Conservation (phyloP, 2,888 invertebrate genomes). For the Drosophila birchii region DNA sequence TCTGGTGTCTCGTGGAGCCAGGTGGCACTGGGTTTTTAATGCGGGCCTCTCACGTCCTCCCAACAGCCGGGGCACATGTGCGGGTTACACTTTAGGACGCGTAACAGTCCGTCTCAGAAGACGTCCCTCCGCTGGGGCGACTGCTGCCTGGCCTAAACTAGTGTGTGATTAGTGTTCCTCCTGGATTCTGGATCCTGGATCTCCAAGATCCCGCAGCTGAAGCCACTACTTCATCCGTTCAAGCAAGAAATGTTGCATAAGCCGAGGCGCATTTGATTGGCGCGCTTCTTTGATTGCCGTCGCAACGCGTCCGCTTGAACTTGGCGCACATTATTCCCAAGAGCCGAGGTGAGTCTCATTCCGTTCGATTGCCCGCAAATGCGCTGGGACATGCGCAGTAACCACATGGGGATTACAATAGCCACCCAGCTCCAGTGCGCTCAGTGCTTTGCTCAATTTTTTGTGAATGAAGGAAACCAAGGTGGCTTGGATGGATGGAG, state of each 20-base stretch:
- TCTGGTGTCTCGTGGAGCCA: slow-evolving; percentile 17
- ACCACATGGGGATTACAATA: slow-evolving; percentile 14
- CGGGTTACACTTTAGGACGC: slow-evolving; percentile 97
- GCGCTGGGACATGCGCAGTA: slow-evolving; percentile 69
- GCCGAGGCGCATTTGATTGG: slow-evolving; percentile 78
- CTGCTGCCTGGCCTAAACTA: slow-evolving; percentile 87
- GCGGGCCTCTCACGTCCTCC: slow-evolving; percentile 64
- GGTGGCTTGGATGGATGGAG: background rate
- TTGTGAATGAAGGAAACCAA: slow-evolving; percentile 64
- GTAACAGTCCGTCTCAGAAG: slow-evolving; percentile 98
- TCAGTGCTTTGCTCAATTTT: slow-evolving; percentile 46
- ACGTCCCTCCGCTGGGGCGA: slow-evolving; percentile 98
- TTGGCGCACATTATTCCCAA: slow-evolving; percentile 56
- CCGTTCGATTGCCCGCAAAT: slow-evolving; percentile 60
- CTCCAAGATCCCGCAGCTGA: background rate
- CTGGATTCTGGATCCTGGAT: slow-evolving; percentile 9
- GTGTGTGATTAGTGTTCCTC: slow-evolving; percentile 18
- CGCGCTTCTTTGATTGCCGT: slow-evolving; percentile 68
- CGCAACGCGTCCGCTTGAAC: slow-evolving; percentile 72
- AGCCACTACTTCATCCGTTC: slow-evolving; percentile 18
- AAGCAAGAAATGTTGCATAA: slow-evolving; percentile 77
- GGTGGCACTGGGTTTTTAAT: slow-evolving; percentile 55
- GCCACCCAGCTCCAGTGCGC: slow-evolving; percentile 16
- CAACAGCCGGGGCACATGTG: slow-evolving; percentile 90
- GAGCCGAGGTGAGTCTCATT: slow-evolving; percentile 64